Conservation (phyloP, 2,113 vertebrate species). For the Xenotilapia caudafasciata region DNA sequence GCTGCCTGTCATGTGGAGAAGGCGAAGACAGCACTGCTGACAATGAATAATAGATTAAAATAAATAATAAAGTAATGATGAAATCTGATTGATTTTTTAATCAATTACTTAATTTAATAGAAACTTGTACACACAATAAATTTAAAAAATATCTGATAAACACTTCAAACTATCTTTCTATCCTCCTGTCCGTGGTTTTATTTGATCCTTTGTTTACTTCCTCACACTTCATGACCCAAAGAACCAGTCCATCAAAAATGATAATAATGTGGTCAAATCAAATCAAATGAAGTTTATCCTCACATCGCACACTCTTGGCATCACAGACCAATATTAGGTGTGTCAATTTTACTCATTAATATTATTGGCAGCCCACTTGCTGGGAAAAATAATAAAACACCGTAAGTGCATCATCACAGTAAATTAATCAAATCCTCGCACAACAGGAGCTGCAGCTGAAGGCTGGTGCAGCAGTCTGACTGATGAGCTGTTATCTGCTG, state of each 20-base stretch:
- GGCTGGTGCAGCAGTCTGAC: neutral
- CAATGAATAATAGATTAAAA: neutral
- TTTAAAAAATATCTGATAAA: neutral
- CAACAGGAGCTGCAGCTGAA: neutral
- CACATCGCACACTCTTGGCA: neutral
- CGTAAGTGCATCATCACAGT: neutral
- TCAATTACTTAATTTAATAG: neutral
- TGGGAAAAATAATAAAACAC: neutral
- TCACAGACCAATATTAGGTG: neutral
- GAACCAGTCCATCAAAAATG: rapidly evolving
- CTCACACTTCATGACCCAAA: neutral
- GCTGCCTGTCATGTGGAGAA: rapidly evolving
- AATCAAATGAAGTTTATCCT: neutral
- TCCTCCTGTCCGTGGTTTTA: rapidly evolving
- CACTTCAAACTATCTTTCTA: neutral
- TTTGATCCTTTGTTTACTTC: neutral
- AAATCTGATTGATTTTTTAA: neutral
- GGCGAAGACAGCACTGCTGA: neutral
- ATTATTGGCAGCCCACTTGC: neutral
- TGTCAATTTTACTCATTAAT: neutral
- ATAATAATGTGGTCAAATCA: neutral
- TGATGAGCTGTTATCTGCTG: neutral
- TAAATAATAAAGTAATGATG: neutral
- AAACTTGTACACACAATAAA: neutral
- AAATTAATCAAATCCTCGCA: neutral